Evolutionary conservation across 2,888 invertebrate genomes (phyloP), one percentile per base, ranked within the genome.

Genomic region (Margaritifera margaritifera): DNA sequence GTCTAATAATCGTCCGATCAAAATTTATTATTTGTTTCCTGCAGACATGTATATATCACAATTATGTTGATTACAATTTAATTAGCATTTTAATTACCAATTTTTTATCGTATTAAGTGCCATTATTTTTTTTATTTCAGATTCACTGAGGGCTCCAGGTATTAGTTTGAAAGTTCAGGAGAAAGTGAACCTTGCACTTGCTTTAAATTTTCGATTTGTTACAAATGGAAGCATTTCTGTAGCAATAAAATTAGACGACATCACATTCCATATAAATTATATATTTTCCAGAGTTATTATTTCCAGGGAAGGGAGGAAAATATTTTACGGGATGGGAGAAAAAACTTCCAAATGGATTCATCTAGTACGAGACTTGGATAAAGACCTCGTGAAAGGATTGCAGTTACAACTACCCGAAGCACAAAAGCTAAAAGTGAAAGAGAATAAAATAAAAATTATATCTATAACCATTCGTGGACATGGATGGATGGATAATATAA

Each of bases 341-440:
- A 61, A 80, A 71, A 66, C 72, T 52, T 81, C 78, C 42, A 75
- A 83, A 64, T 96, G 96, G 96, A 93, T 93, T 76, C 93, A 93
- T 77, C 90, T 98, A 50, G 96, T 96, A 0, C 92, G 98, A 58
- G 97, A 98, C 88, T 92, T 98, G 55, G 93, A 95, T 74, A 93
- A 96, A 66, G 98, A 98, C 90, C 92, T 97, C 82, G 95, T 96
- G 88, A 98, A 98, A 90, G 97, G 97, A 66, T 92, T 96, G 27
- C 80, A 80, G 8, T 71, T 86, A 64, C 81, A 81, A 61, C 79
- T 78, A 66, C 74, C 81, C 64, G 84, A 86, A 72, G 58, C 68
- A 6, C 82, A 80, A 66, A 81, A 83, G 69, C 64, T 68, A 24
- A 69, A 72, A 50, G 77, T 82, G 27, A 72, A 77, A 11, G 77